Conservation (phyloP, 2,113 vertebrate genomes). For the Propithecus coquereli region DNA sequence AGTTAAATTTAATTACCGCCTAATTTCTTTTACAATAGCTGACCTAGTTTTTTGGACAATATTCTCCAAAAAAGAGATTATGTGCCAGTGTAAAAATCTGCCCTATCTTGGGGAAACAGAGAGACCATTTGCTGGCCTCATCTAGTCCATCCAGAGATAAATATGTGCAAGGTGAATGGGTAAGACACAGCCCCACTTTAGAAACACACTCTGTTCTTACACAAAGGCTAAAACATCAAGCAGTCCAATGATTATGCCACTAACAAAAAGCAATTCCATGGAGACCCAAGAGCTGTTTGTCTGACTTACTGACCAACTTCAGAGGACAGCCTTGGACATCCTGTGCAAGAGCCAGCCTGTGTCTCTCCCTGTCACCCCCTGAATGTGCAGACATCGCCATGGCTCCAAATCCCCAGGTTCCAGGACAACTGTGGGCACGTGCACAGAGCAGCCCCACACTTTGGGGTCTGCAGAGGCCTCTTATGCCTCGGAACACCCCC, state of each 20-base stretch:
- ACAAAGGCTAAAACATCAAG: conserved; percentile 39
- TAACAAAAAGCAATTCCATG: background rate
- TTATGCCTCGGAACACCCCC: background rate
- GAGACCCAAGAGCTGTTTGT: background rate
- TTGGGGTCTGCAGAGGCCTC: background rate
- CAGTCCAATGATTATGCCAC: background rate
- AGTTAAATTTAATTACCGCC: conserved; percentile 75
- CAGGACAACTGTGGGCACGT: background rate
- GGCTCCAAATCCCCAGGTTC: background rate
- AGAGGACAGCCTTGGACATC: background rate
- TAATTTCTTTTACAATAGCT: conserved; percentile 75
- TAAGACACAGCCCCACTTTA: background rate
- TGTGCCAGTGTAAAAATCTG: conserved; percentile 39
- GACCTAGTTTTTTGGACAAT: conserved; percentile 74
- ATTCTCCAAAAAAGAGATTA: conserved; percentile 66
- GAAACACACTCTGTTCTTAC: background rate
- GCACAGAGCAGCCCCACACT: background rate
- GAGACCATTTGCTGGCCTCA: conserved; percentile 38
- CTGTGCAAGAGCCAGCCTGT: background rate
- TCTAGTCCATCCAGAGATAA: conserved; percentile 47
- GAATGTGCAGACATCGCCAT: background rate
- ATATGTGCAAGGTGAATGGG: background rate
- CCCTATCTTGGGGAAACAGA: conserved; percentile 60
- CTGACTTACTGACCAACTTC: background rate
- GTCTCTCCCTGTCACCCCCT: background rate